Evolutionary conservation across 2,888 invertebrate species (phyloP).

Genomic region (Augiades crinisus): DNA sequence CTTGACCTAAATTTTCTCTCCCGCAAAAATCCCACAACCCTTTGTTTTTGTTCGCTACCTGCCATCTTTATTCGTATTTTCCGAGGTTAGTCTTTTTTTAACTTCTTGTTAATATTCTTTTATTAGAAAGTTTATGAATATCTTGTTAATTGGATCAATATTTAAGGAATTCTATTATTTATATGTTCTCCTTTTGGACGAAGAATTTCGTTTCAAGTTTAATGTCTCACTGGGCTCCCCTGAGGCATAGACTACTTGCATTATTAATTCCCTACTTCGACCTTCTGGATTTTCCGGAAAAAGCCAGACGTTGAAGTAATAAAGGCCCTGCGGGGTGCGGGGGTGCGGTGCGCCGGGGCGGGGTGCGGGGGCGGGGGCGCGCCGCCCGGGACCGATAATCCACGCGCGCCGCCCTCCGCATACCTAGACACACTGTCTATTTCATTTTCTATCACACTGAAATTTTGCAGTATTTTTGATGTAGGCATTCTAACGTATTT

Average conservation of each 20-base stretch:
- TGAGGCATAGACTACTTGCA: constrained; percentile 17
- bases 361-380: constrained; percentile 31
- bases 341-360: constrained; percentile 34
- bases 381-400: constrained; percentile 43
- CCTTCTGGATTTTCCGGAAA: constrained; percentile 42
- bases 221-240: not conserved
- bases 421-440: constrained; percentile 45
- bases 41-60: constrained; percentile 7
- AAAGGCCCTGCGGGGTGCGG: constrained; percentile 40
- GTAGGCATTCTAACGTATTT: not conserved
- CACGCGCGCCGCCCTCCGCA: constrained; percentile 34
- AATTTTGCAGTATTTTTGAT: not conserved
- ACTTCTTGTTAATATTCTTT: not conserved
- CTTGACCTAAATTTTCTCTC: constrained; percentile 1
- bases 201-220: too few species aligned
- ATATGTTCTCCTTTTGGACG: too few species aligned
- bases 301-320: constrained; percentile 50
- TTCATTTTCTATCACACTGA: not conserved
- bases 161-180: too few species aligned
- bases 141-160: too few species aligned
- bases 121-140: not conserved
- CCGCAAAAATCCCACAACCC: constrained; percentile 9
- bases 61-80: not conserved
- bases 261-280: constrained; percentile 27
- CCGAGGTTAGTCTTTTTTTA: not conserved